Evolutionary conservation across 2,113 vertebrate genomes (phyloP), one percentile per base, ranked within the genome.

Genomic region (Nymphicus hollandicus): DNA sequence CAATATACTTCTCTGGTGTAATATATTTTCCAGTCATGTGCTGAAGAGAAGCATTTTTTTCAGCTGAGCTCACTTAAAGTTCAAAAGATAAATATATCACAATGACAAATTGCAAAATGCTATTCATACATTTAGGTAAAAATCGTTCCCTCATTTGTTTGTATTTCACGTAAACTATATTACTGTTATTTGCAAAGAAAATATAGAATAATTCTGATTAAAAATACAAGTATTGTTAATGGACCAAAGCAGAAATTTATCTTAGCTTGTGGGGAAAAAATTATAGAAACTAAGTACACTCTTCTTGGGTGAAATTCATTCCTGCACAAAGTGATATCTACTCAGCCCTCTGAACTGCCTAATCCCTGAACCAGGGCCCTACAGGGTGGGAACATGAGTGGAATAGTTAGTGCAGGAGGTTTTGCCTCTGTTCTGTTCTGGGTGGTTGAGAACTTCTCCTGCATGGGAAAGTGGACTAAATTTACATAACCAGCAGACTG

Each of bases 21-120:
- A 97, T 94, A 91, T 91, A 94, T 96, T 96, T 97, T 96, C 93
- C 97, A 95, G 94, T 95, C 97, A 96, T 65, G 77, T 95, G 96
- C 90, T 95, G 82, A 95, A 95, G 89, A 89, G 95, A 96, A 89
- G 82, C 95, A 96, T 94, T 96, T 93, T 96, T 97, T 95, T 96
- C 77, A 87, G 85, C 90, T 96, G 91, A 94, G 86, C 91, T 97
- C 96, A 98, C 91, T 95, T 90, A 95, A 96, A 97, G 88, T 97
- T 97, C 93, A 97, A 97, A 97, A 92, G 95, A 96, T 96, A 96
- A 97, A 94, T 97, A 96, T 95, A 95, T 96, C 97, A 97, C 89
- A 96, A 91, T 96, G 92, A 97, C 96, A 98, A 97, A 95, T 87
- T 94, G 79, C 92, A 95, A 97, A 98, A 95, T 97, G 77, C 85